Base-by-base conservation (phyloP, 2,113 vertebrate species). In the Etia nguti region DNA sequence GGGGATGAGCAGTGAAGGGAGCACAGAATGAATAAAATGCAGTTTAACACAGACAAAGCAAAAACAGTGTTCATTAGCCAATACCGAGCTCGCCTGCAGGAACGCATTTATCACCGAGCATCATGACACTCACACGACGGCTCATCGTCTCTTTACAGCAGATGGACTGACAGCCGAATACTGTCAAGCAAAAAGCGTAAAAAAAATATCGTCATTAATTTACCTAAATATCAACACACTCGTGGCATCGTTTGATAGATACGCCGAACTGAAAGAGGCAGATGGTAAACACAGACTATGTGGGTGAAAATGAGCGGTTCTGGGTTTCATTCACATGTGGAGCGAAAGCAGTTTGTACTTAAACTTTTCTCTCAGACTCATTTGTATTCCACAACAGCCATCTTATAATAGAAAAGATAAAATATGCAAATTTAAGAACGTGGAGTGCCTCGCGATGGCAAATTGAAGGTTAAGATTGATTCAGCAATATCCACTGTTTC, bases 401-500 rank as follows among this genome's bases (percentile, higher is more conserved):
- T 50, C 85, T 91, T 62, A 41, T 81, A 90, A 94, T 93, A 92
- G 80, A 94, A 94, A 91, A 94, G 86, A 92, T 88, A 93, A 92
- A 94, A 93, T 92, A 92, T 95, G 94, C 62, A 90, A 90, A 94
- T 95, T 31, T 82, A 48, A 52, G 38, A 89, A 88, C 8, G 88
- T 62, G 59, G 81, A 92, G 85, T 70, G 85, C 90, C 88, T 81
- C 16, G 12, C 83, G 90, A 90, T 85, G 81, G 57, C 82, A 88
- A 89, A 91, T 90, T 95, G 89, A 92, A 93, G 88, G 89, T 93
- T 90, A 90, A 89, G 85, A 93, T 86, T 85, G 86, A 92, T 91
- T 92, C 89, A 91, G 82, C 88, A 86, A 90, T 90, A 94, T 90
- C 85, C 73, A 92, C 82, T 82, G 77, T 88, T 84, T 90, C 77